phyloP scores from a whole-genome alignment of 2,888 invertebrate genomes.

The Empis livida region DNA sequence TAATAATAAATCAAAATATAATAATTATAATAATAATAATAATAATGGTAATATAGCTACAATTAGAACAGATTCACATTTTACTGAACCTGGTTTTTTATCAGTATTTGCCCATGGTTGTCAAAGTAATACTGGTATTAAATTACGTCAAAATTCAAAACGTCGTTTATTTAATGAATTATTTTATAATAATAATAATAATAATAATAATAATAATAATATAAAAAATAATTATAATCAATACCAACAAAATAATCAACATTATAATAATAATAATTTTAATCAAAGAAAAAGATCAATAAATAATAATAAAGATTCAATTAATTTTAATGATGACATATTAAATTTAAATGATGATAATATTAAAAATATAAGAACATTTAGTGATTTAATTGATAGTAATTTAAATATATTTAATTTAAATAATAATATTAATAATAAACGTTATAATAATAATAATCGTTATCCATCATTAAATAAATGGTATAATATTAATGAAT shows the following conservation, averaged over 20 bases:
- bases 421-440: not conserved
- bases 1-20: not conserved
- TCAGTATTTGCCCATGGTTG: slow-evolving; percentile 78
- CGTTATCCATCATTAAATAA: not conserved
- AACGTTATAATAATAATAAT: not conserved
- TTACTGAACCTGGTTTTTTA: slow-evolving; percentile 71
- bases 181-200: not conserved
- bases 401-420: slow-evolving; percentile 3
- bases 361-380: slow-evolving; percentile 28
- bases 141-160: slow-evolving; percentile 30
- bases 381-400: slow-evolving; percentile 25
- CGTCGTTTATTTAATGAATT: slow-evolving; percentile 21
- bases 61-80: slow-evolving; percentile 63
- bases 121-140: slow-evolving; percentile 37
- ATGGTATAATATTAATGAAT: not conserved
- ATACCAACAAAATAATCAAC: no score
- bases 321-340: slow-evolving; percentile 25
- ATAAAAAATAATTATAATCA: not conserved
- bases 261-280: not conserved
- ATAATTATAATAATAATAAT: no score
- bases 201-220: no score
- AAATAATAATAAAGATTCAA: not conserved
- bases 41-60: slow-evolving; percentile 22
- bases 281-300: not conserved
- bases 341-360: slow-evolving; percentile 24